A percentile compares a stretch with the other conserved stretches of the same genome.
Conservation (phyloP, 2,888 invertebrate genomes). For the Sinohyriopsis cumingii region DNA sequence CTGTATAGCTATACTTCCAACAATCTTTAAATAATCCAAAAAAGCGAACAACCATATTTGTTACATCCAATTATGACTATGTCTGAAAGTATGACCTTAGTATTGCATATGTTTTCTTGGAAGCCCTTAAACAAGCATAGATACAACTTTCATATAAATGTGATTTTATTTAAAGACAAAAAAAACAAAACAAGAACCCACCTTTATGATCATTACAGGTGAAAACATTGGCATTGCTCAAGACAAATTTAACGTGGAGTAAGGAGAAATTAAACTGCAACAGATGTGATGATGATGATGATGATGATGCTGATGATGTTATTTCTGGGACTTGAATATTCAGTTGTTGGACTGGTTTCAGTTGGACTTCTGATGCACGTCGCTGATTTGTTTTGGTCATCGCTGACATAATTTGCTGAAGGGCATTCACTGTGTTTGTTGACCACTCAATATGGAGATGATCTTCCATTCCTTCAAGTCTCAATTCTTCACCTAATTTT, state of each 20-base stretch:
- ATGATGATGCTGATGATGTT: neutral
- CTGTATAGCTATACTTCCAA: too few relatives aligned
- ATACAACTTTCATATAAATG: too few relatives aligned
- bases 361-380: constrained; percentile 27
- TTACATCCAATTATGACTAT: too few relatives aligned
- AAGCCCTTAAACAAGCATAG: too few relatives aligned
- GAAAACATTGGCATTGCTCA: constrained; percentile 57
- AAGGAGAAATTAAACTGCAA: neutral
- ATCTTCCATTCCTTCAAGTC: constrained; percentile 59
- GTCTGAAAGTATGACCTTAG: too few relatives aligned
- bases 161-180: too few relatives aligned
- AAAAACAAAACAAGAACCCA: constrained; percentile 20
- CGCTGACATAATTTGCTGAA: constrained; percentile 49
- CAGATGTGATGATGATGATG: neutral
- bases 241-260: constrained; percentile 29
- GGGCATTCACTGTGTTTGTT: constrained; percentile 46
- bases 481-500: constrained; percentile 52
- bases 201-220: constrained; percentile 59
- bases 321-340: constrained; percentile 26
- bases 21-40: too few relatives aligned
- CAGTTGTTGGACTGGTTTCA: constrained; percentile 21
- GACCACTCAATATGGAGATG: constrained; percentile 67
- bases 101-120: too few relatives aligned
- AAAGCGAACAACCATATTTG: too few relatives aligned
- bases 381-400: constrained; percentile 34